phyloP scores from a whole-genome alignment of 1,140 invertebrate genomes.

The Cydia pomonella region DNA sequence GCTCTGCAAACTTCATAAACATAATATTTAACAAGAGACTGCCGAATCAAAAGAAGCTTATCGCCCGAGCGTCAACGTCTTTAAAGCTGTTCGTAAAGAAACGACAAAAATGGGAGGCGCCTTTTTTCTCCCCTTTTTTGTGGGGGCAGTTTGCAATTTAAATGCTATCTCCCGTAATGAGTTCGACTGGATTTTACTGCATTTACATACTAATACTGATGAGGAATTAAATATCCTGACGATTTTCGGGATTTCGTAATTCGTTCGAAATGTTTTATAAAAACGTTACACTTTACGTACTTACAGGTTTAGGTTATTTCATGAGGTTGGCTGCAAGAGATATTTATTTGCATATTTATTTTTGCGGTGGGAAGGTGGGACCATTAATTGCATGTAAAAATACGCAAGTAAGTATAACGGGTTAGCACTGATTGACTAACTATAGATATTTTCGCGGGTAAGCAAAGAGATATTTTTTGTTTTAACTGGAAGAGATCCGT shows the following conservation, averaged over 20 bases:
- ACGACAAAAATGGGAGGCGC: slow-evolving; percentile 19
- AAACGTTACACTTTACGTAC: not conserved
- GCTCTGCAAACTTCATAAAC: not conserved
- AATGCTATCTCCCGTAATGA: slow-evolving; percentile 74
- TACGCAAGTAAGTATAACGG: no score
- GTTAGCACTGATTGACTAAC: no score
- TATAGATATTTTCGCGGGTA: no score
- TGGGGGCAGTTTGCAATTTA: slow-evolving; percentile 71
- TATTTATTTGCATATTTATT: no score
- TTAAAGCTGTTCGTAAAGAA: not conserved
- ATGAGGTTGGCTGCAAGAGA: no score
- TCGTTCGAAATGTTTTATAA: not conserved
- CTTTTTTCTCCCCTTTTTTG: slow-evolving; percentile 57
- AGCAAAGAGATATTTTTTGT: no score
- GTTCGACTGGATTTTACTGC: slow-evolving; percentile 45
- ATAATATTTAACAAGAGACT: not conserved
- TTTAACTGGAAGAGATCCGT: no score
- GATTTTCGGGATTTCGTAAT: not conserved
- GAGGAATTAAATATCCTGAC: slow-evolving; percentile 32
- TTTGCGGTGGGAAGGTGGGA: no score
- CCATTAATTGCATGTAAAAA: no score
- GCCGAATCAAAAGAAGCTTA: not conserved
- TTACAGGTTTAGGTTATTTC: no score
- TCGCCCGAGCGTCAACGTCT: not conserved
- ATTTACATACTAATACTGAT: slow-evolving; percentile 36